Evolutionary conservation across 2,797 vertebrate genomes (phyloP).

Genomic region (Tenualosa thibaudeaui): DNA sequence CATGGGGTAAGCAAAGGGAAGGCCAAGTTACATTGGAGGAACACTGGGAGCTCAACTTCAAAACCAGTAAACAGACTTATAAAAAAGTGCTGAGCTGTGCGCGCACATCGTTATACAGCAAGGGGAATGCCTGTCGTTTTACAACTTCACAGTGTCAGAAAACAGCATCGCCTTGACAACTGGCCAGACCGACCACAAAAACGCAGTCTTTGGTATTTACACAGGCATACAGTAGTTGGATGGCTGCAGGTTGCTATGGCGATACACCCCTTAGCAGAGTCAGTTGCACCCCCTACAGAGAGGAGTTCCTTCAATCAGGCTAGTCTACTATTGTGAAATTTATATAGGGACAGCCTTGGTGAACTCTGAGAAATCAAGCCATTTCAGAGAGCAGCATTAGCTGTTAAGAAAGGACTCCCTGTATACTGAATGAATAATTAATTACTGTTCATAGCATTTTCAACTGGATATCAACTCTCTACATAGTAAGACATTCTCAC

Average conservation of each 20-base stretch:
- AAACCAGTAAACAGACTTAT: slow-evolving; percentile 20
- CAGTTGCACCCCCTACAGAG: background rate
- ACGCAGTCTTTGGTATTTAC: slow-evolving; percentile 16
- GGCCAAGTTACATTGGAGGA: background rate
- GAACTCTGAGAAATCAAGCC: background rate
- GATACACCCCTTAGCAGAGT: background rate
- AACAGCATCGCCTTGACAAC: background rate
- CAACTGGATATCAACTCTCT: background rate
- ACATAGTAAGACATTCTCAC: background rate
- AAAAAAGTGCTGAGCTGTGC: slow-evolving; percentile 13
- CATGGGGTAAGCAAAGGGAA: background rate
- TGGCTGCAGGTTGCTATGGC: slow-evolving; percentile 11
- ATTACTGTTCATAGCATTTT: background rate
- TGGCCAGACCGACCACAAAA: background rate
- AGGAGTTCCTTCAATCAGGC: slow-evolving; percentile 2
- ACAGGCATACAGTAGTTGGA: slow-evolving; percentile 11
- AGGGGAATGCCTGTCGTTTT: slow-evolving; percentile 4
- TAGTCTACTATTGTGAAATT: background rate
- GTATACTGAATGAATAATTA: background rate
- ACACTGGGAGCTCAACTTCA: background rate
- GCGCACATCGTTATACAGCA: background rate
- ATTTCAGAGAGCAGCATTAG: background rate
- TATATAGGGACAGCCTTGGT: background rate
- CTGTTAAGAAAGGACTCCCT: background rate
- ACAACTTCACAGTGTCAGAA: slow-evolving; percentile 18